Percentiles rank a stretch among this genome's conserved stretches.
Evolutionary conservation across 1,140 invertebrate genomes (phyloP).

Genomic region (Caenorhabditis inopinata): DNA sequence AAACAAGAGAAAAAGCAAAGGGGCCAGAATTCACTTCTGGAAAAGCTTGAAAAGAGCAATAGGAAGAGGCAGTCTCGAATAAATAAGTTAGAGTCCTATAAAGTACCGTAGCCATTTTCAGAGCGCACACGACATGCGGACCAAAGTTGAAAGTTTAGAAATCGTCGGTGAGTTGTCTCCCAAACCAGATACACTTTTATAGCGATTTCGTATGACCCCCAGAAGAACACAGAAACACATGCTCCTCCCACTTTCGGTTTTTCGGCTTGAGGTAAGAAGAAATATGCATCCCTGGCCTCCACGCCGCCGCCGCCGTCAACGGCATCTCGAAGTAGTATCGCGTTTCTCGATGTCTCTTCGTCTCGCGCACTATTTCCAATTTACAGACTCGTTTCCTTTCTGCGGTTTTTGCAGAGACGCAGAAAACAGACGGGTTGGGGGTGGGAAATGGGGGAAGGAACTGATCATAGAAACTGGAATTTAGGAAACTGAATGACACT

Average conservation of each 20-base stretch:
- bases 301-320: neutral
- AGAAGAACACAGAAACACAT: neutral
- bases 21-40: too few species aligned
- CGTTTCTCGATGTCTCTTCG: neutral
- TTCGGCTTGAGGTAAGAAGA: neutral
- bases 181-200: constrained; percentile 20
- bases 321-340: constrained; percentile 21
- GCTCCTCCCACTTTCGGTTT: neutral
- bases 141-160: constrained; percentile 21
- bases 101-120: too few species aligned
- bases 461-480: too few species aligned
- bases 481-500: too few species aligned
- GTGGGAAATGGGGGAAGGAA: neutral
- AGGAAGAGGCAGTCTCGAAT: too few species aligned
- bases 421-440: neutral
- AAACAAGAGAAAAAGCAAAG: too few species aligned
- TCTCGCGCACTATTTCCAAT: neutral
- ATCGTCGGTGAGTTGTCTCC: neutral
- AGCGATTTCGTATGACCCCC: neutral
- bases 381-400: neutral
- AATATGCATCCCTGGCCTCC: neutral
- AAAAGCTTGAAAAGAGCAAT: too few species aligned
- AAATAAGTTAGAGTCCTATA: too few species aligned
- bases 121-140: too few species aligned
- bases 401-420: constrained; percentile 14